These are phyloP conservation scores for Monodelphis domestica DNA, from an alignment of 2,797 vertebrate genomes.

Conservation along the genomic window DNA sequence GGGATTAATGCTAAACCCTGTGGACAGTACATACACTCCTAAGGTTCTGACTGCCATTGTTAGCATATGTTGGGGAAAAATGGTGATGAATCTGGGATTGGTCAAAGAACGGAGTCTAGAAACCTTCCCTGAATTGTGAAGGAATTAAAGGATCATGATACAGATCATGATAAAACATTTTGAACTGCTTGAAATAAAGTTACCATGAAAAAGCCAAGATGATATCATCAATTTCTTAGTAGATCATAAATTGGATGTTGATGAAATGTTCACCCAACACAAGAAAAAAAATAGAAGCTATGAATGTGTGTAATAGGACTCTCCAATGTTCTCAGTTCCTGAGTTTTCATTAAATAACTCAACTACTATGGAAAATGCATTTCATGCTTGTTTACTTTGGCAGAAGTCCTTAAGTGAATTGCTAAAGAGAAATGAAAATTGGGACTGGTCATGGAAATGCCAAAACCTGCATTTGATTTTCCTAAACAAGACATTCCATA, in stretches of 20 bases:
- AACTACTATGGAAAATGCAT: conserved; percentile 44
- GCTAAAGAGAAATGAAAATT: conserved; percentile 49
- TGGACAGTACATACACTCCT: conserved; percentile 20
- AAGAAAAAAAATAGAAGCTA: conserved; percentile 9
- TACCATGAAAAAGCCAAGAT: background rate
- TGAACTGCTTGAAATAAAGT: background rate
- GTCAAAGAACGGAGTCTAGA: background rate
- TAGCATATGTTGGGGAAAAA: background rate
- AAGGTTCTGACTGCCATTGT: conserved; percentile 14
- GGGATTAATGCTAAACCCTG: background rate
- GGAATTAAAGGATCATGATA: background rate
- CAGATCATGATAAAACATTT: background rate
- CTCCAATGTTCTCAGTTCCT: conserved; percentile 7
- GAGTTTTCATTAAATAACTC: conserved; percentile 30
- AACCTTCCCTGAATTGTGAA: background rate
- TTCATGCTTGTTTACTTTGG: conserved; percentile 37
- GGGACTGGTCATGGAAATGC: background rate
- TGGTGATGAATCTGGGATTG: background rate
- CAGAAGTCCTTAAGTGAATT: background rate
- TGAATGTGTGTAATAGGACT: background rate
- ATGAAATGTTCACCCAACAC: background rate
- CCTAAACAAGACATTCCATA: background rate
- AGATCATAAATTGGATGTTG: background rate
- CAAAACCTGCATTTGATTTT: conserved; percentile 22
- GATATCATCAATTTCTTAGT: background rate